Conservation (phyloP, 2,113 vertebrate species). For the Vireo altiloquus region DNA sequence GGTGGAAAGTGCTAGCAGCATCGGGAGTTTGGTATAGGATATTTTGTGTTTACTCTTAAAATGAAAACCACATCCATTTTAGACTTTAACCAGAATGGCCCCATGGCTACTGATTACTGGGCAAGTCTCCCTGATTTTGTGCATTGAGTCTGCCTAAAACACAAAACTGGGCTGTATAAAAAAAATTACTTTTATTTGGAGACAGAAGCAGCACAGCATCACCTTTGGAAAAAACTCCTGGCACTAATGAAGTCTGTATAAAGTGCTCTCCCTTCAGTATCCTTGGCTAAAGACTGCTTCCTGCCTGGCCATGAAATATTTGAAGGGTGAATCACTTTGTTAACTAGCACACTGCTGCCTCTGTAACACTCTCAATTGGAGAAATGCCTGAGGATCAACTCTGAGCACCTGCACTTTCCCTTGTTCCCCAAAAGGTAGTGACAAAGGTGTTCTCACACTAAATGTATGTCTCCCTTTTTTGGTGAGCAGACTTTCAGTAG, state of each 20-base stretch:
- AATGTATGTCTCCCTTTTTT: neutral
- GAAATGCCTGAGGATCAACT: neutral
- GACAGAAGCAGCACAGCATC: neutral
- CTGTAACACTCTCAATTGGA: neutral
- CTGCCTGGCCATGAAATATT: neutral
- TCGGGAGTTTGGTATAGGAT: neutral
- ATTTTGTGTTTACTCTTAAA: neutral
- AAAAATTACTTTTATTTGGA: neutral
- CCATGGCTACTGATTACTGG: neutral
- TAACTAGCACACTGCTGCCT: neutral
- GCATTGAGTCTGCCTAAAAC: neutral
- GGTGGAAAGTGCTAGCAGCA: neutral
- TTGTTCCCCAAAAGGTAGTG: neutral
- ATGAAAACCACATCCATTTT: neutral
- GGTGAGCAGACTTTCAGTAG: neutral
- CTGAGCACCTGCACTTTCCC: neutral
- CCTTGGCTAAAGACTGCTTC: neutral
- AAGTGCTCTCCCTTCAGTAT: neutral
- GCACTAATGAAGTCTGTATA: neutral
- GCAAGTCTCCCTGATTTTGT: neutral
- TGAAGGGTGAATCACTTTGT: neutral
- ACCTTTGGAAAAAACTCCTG: neutral
- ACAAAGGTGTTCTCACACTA: neutral
- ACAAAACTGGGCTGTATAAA: fast-evolving
- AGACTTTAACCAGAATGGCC: neutral